Evolutionary conservation across 2,888 invertebrate species (phyloP).

Genomic region (Cephus rjabovi): DNA sequence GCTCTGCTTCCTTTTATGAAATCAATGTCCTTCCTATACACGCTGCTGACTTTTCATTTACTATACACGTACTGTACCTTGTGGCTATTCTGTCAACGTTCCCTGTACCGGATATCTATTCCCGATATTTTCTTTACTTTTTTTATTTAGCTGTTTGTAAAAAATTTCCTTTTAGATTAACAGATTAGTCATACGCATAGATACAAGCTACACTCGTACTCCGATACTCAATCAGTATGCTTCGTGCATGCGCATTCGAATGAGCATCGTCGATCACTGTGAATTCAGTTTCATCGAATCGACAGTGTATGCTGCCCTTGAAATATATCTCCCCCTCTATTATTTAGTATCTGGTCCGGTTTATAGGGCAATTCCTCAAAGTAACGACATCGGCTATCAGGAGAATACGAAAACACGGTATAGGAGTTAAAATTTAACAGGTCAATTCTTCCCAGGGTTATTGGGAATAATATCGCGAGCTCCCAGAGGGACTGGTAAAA

Average conservation of each 20-base stretch:
- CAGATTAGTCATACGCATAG: neutral
- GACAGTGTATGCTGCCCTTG: neutral
- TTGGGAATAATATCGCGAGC: neutral
- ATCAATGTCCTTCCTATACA: neutral
- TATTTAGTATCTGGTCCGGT: conserved; percentile 2
- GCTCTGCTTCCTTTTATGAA: neutral
- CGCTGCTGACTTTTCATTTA: neutral
- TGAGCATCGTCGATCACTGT: neutral
- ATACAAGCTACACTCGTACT: neutral
- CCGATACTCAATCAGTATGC: neutral
- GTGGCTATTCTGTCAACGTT: neutral
- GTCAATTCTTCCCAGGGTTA: conserved; percentile 3
- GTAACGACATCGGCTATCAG: neutral
- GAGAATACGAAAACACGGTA: neutral
- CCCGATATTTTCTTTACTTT: neutral
- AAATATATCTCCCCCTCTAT: neutral
- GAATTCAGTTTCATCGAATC: neutral
- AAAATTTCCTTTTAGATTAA: neutral
- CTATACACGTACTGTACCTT: neutral
- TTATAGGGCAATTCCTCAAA: conserved; percentile 4
- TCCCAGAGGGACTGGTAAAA: neutral
- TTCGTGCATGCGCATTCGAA: neutral
- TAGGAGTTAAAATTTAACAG: neutral
- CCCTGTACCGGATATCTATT: neutral
- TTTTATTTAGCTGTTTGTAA: neutral